Evolutionary conservation across 37 sponge, comb jelly and placozoan species (phyloP), one percentile per base, ranked within the genome.

Genomic region (Tethya wilhelma): DNA sequence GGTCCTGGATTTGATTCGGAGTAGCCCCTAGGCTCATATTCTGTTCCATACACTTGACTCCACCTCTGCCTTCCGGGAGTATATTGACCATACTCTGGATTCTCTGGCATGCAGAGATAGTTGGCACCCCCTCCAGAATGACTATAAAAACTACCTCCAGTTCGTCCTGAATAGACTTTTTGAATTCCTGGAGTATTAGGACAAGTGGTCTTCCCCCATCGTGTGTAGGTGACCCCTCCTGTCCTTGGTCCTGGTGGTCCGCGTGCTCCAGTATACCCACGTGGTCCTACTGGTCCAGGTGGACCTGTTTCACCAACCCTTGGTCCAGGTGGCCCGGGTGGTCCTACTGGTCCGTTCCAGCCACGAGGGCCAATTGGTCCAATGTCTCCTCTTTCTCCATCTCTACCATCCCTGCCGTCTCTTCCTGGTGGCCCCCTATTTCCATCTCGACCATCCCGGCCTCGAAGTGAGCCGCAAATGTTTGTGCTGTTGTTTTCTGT

Each of bases 131-230:
- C 83, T 58, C 90, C 90, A 22, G 22, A 25, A 38, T 72, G 53
- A 41, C 17, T 56, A 38, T 67, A 71, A n/a, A 26, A 58, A 26
- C 44, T 84, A 8, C 58, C 57, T 36, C 65, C 75, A 74, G 69
- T 23, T 38, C 43, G 62, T 22, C 84, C 84, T 23, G 37, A 26
- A 28, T 83, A 88, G 38, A 88, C 62, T 1, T 77, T 69, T n/a
- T 57, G 60, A 38, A 77, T 59, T 77, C 82, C 88, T n/a, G n/a
- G n/a, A n/a, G n/a, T n/a, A 40, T 40, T 32, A 34, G 82, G 88
- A 44, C 88, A 88, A 7, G 77, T 71, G 12, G 73, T 77, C 56
- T 46, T 75, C 19, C 88, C 88, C 88, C 85, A 88, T 38, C 82
- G 56, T 26, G 77, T 81, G 65, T 88, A 88, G 43, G 39, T 22